Conservation (phyloP, 37 sponge, comb jelly and placozoan genomes). For the Eunapius fragilis region DNA sequence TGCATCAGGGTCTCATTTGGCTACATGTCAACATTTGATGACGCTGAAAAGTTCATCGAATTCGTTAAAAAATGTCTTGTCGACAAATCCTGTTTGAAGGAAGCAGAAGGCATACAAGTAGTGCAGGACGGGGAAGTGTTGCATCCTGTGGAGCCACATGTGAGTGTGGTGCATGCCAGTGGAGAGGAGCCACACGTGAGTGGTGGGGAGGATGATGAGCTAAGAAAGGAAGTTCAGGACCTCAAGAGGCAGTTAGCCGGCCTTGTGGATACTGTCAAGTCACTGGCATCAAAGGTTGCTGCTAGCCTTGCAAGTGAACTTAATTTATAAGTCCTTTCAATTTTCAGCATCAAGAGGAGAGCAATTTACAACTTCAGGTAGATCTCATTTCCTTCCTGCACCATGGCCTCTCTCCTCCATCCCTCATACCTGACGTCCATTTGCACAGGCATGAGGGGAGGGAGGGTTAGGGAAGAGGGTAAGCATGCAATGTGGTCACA, state of each 20-base stretch:
- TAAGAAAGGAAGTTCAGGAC: not conserved
- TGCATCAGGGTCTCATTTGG: slow-evolving; percentile 91
- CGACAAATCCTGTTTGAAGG: not conserved
- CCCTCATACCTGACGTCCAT: no score
- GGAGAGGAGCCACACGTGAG: no score
- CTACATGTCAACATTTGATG: slow-evolving; percentile 75
- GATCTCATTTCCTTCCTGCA: no score
- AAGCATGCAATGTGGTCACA: no score
- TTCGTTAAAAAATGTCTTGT: slow-evolving; percentile 72
- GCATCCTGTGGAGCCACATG: not conserved
- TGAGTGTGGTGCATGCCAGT: no score
- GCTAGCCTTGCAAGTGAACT: not conserved
- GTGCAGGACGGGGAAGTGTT: not conserved
- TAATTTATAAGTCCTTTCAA: not conserved
- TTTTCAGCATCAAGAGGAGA: not conserved
- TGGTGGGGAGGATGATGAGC: not conserved
- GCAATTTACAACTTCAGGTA: not conserved
- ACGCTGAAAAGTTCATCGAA: slow-evolving; percentile 58
- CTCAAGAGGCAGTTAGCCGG: not conserved
- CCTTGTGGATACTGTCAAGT: not conserved
- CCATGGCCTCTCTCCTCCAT: no score
- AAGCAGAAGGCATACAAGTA: not conserved
- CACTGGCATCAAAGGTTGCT: not conserved
- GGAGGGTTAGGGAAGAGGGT: no score
- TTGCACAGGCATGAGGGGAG: no score